Evolutionary conservation across 64 coral and sea anemone species (phyloP), one percentile per base, ranked within the genome.

Genomic region (Cladopsammia gracilis): DNA sequence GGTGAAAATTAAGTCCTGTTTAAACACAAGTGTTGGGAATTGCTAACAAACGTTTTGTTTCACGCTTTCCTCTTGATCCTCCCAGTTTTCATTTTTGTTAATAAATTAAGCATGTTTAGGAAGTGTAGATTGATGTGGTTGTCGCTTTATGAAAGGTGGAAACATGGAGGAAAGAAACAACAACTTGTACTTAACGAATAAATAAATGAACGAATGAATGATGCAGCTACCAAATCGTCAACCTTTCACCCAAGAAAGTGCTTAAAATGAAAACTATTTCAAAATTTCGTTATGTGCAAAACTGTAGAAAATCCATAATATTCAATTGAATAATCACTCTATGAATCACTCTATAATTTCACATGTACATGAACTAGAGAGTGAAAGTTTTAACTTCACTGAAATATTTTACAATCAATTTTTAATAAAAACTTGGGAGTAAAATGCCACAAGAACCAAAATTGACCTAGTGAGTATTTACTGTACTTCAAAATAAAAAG

Each of bases 11-110:
- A 47, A 67, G 44, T 84, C 34, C 46, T 84, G 45, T 48, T 84
- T 18, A 84, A 67, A 84, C 45, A 84, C 43, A 84, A 84, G 61
- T 84, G 62, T 68, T 68, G 45, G 15, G 62, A 84, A 66, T 23
- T 84, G 45, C 43, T 19, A 68, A 68, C 20, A 83, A 83, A 84
- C 44, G 20, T 20, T 84, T 84, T 82, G 58, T 59, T 61, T 62
- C 34, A 14, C 3, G 76, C 53, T 58, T 25, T 58, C 24, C 18
- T 9, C 48, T 71, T n/a, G 67, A 65, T 69, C 16, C 45, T 25
- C 72, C 12, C 1, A 82, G 10, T 67, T 67, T 62, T 45, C 43
- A 47, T 84, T 84, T 84, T 50, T 0, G 60, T 2, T 24, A 44
- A 68, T 50, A 48, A 84, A 84, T 68, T 50, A 24, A 25, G 64